Conservation (phyloP, 2,113 vertebrate genomes). For the Melozone crissalis region DNA sequence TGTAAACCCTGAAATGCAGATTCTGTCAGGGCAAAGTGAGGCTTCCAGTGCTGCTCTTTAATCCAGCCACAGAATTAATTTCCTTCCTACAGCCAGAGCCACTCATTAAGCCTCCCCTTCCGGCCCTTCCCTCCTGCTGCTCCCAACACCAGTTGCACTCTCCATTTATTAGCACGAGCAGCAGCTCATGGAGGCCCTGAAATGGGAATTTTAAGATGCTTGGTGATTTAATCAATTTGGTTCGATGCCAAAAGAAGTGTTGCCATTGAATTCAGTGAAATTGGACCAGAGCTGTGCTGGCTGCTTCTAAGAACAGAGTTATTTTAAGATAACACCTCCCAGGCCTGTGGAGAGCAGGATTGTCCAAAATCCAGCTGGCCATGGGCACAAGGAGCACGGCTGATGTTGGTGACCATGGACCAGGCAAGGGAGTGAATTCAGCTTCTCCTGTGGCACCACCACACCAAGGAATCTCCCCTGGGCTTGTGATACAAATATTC, state of each 20-base stretch:
- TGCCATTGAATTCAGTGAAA: neutral
- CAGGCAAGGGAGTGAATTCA: neutral
- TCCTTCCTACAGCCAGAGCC: neutral
- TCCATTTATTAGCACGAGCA: neutral
- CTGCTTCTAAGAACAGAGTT: neutral
- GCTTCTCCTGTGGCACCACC: neutral
- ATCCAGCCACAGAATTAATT: constrained; percentile 46
- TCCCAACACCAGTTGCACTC: constrained; percentile 2
- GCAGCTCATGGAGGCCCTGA: neutral
- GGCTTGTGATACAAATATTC: neutral
- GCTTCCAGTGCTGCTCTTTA: neutral
- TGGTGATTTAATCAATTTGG: neutral
- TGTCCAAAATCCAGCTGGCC: neutral
- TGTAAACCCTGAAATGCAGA: neutral
- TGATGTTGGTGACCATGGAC: neutral
- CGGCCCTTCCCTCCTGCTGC: neutral
- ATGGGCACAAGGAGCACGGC: rapidly evolving
- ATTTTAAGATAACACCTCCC: neutral
- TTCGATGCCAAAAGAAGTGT: neutral
- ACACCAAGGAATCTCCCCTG: neutral
- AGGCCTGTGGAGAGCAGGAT: neutral
- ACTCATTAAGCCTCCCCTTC: constrained; percentile 22
- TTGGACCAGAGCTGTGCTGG: neutral
- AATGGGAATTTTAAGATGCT: constrained; percentile 1
- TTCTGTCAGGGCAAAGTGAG: neutral